Base-by-base conservation (phyloP, 2,888 invertebrate species). In the Protula sp. region DNA sequence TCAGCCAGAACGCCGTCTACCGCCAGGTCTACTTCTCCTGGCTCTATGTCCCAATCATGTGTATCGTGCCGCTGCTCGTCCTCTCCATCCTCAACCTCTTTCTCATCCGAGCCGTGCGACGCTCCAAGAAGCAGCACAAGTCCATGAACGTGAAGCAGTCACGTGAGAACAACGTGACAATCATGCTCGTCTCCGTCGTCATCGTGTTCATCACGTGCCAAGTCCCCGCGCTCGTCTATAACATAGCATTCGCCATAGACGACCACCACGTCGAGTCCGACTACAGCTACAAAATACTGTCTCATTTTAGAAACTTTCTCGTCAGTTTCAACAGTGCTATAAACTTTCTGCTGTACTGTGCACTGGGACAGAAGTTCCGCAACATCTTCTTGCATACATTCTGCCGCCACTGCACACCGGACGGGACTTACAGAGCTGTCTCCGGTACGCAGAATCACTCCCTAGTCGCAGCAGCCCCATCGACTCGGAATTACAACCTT, bases 251-350 rank as follows among this genome's bases (percentile, higher is more conserved):
- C 74, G 84, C 84, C 61, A 83, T 84, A 53, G 86, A 86, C 61
- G 84, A 86, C 67, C 87, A 88, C 71, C 68, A 71, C 3, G 68
- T 77, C 14, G 66, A 66, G 75, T 86, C 87, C 45, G 66, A 63
- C n/a, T 70, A 74, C 26, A 92, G 91, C 76, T 78, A 75, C 74
- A 62, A 64, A 38, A 62, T 77, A 19, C 61, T 79, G 9, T 77
- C 76, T n/a, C 65, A 68, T 1, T 53, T 76, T 27, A 63, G 78
- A 14, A 97, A 98, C 83, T 86, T 97, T 59, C 86, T 97, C 65
- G 94, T 98, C 59, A 95, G 94, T 66, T 88, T 97, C 79, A 98
- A 98, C 84, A 94, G 94, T 76, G 94, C 94, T 77, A 92, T 95
- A 65, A 98, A 98, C 83, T 97, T 98, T 81, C 88, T 98, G 67